Conservation (phyloP, 2,113 vertebrate genomes). For the Danionella cerebrum region DNA sequence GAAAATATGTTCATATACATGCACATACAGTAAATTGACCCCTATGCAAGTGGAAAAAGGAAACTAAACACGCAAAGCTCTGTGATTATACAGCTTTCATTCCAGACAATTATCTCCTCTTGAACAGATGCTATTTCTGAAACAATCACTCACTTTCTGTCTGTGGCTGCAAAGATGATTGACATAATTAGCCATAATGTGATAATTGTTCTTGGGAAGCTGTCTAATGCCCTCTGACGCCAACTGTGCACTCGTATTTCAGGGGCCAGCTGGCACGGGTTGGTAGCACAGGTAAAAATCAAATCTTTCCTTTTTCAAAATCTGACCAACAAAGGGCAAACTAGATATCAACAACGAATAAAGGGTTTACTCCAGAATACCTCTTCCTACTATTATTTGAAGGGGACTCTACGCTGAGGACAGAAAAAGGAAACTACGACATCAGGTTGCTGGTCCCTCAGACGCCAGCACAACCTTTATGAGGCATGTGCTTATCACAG, state of each 20-base stretch:
- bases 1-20: too few species aligned
- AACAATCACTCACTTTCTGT: not conserved
- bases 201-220: constrained; percentile 42
- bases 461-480: not conserved
- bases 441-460: not conserved
- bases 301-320: too few species aligned
- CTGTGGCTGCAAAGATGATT: not conserved
- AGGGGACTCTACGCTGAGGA: not conserved
- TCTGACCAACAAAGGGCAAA: too few species aligned
- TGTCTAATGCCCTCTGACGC: constrained; percentile 31
- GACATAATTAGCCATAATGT: constrained; percentile 26
- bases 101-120: constrained; percentile 16
- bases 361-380: too few species aligned
- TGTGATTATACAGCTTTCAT: too few species aligned
- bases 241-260: not conserved
- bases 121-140: not conserved
- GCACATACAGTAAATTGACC: too few species aligned
- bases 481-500: constrained; percentile 49
- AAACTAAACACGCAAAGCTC: too few species aligned
- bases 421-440: not conserved
- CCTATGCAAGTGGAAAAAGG: too few species aligned
- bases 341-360: too few species aligned
- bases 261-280: not conserved
- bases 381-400: too few species aligned
- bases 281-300: not conserved